These are phyloP conservation scores for Muscidifurax raptorellus DNA, from an alignment of 1,140 invertebrate species.

Conservation along the genomic window DNA sequence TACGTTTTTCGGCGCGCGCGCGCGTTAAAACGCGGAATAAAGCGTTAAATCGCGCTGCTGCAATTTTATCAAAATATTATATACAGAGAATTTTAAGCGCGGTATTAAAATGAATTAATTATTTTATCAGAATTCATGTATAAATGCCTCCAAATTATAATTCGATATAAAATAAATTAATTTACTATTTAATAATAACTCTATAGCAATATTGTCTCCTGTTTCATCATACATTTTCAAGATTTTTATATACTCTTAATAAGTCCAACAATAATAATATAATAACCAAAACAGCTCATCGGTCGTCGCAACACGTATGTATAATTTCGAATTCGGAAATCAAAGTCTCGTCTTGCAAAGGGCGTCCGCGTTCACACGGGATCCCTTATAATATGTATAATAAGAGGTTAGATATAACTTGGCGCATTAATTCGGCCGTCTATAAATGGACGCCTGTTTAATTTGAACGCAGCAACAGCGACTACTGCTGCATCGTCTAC, in stretches of 20 bases:
- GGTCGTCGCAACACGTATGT: slow-evolving; percentile 27
- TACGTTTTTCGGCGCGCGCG: not conserved
- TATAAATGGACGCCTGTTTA: slow-evolving; percentile 70
- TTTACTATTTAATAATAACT: too few relatives aligned
- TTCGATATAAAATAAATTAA: too few relatives aligned
- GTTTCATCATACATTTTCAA: too few relatives aligned
- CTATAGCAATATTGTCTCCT: too few relatives aligned
- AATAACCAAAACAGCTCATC: not conserved
- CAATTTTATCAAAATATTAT: not conserved
- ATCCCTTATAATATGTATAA: too few relatives aligned
- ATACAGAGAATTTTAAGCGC: not conserved
- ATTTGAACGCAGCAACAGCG: slow-evolving; percentile 68
- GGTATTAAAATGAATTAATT: not conserved
- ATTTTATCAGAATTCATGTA: not conserved
- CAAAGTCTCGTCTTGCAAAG: slow-evolving; percentile 61
- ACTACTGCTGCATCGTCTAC: not conserved
- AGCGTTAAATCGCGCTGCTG: not conserved
- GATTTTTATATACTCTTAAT: too few relatives aligned
- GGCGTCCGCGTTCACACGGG: slow-evolving; percentile 68
- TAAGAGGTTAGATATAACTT: slow-evolving; percentile 76
- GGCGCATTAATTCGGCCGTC: slow-evolving; percentile 61
- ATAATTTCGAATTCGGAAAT: slow-evolving; percentile 64
- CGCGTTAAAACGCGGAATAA: not conserved
- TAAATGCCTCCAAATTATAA: not conserved
- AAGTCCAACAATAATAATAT: too few relatives aligned